Evolutionary conservation across 2,113 vertebrate species (phyloP).

Genomic region (Equus quagga): DNA sequence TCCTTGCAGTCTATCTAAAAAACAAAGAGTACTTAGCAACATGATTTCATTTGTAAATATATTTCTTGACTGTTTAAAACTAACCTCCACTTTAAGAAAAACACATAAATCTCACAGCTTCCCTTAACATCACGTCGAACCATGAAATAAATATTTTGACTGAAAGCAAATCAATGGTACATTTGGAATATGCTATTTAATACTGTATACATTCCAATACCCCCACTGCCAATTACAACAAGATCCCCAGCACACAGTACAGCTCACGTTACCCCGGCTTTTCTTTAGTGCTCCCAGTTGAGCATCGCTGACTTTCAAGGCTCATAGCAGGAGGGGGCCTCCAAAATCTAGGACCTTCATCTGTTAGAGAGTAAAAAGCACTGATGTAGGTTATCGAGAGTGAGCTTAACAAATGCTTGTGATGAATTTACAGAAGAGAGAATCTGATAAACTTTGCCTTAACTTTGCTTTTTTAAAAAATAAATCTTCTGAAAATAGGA

Average conservation of each 20-base stretch:
- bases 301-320: not conserved
- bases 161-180: not conserved
- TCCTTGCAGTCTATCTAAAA: not conserved
- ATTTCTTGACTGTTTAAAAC: constrained; percentile 8
- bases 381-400: not conserved
- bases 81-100: not conserved
- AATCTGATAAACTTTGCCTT: not conserved
- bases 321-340: not conserved
- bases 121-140: not conserved
- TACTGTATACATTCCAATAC: not conserved
- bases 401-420: not conserved
- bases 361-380: not conserved
- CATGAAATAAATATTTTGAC: constrained; percentile 13
- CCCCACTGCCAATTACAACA: accelerated
- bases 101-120: not conserved
- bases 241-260: not conserved
- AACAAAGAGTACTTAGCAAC: not conserved
- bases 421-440: not conserved
- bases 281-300: not conserved
- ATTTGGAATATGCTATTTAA: not conserved
- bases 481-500: not conserved
- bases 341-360: not conserved
- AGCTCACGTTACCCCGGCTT: not conserved
- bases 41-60: not conserved
- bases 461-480: not conserved